A percentile compares a stretch with the other conserved stretches of the same genome.
These are phyloP conservation scores for Salarias fasciatus DNA, from an alignment of 2,797 vertebrate species.

Conservation along the genomic window DNA sequence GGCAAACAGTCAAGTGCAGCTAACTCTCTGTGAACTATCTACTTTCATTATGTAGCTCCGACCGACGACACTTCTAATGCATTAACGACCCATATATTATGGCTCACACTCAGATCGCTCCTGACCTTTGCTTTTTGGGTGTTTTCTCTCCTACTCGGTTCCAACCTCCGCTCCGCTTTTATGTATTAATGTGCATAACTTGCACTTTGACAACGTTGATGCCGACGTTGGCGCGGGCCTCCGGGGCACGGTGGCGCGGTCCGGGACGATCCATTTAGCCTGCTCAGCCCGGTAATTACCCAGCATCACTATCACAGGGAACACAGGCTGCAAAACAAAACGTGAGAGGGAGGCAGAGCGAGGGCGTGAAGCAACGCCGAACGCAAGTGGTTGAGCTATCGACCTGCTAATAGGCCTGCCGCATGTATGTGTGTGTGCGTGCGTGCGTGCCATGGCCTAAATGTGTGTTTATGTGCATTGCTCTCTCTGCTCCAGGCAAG, in stretches of 20 bases:
- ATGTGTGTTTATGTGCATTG: too few species aligned
- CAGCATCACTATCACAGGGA: conserved; percentile 59
- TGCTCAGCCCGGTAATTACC: conserved; percentile 71
- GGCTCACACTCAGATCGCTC: conserved; percentile 41
- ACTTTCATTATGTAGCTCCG: conserved; percentile 20
- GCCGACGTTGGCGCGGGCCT: conserved; percentile 44
- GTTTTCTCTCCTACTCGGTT: conserved; percentile 16
- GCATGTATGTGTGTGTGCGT: conserved; percentile 6
- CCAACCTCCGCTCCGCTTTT: conserved; percentile 34
- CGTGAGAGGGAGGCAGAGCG: conserved; percentile 13
- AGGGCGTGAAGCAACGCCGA: conserved; percentile 39
- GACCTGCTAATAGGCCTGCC: conserved; percentile 38
- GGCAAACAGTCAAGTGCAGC: conserved; percentile 22
- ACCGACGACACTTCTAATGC: conserved; percentile 22
- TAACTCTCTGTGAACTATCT: conserved; percentile 37
- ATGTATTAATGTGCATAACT: conserved; percentile 24
- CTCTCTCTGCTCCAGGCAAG: conserved; percentile 18
- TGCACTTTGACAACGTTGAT: conserved; percentile 24
- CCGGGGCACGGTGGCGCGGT: conserved; percentile 50
- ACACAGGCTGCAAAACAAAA: conserved; percentile 49
- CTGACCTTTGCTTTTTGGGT: conserved; percentile 22
- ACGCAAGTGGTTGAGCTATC: conserved; percentile 53
- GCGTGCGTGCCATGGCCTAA: too few species aligned
- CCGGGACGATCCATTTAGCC: conserved; percentile 69
- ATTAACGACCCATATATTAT: conserved; percentile 52